Percentiles rank a stretch among this genome's conserved stretches.
These are phyloP conservation scores for Eucidaris tribuloides DNA, from an alignment of 35 echinoderm and acorn worm species.

Conservation along the genomic window DNA sequence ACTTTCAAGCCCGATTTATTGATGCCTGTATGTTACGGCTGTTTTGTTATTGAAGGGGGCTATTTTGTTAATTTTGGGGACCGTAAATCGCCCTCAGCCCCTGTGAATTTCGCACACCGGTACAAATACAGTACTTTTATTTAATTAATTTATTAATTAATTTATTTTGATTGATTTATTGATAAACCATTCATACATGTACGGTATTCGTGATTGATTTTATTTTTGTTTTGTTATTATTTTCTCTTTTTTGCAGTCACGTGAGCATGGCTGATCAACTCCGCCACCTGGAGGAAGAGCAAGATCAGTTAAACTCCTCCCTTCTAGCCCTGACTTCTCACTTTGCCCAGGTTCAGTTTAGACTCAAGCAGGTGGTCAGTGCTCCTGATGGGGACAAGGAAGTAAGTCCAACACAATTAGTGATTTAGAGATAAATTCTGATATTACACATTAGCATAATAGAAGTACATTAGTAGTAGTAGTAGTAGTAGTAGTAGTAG, in stretches of 20 bases:
- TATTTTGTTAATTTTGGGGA: not conserved
- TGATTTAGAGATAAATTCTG: no score
- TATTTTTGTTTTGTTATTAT: not conserved
- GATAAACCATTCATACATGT: not conserved
- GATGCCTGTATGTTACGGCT: no score
- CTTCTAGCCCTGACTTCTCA: conserved; percentile 88
- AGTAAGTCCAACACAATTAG: conserved; percentile 56
- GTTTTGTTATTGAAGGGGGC: no score
- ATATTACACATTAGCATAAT: no score
- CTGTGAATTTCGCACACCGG: not conserved
- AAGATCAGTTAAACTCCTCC: conserved; percentile 94
- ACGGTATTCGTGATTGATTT: not conserved
- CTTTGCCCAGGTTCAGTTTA: conserved; percentile 98
- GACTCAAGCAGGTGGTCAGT: conserved; percentile 93
- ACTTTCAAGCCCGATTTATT: no score
- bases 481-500: no score
- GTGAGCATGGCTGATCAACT: conserved; percentile 68
- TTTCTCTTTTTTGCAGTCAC: conserved; percentile 52
- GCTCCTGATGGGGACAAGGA: conserved; percentile 83
- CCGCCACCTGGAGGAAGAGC: conserved; percentile 85
- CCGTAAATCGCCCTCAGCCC: not conserved
- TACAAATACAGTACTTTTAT: not conserved
- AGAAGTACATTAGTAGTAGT: no score
- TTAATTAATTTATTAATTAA: no score
- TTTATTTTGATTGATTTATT: not conserved